phyloP scores from a whole-genome alignment of 2,797 vertebrate genomes.

The Simalia tracyae region DNA sequence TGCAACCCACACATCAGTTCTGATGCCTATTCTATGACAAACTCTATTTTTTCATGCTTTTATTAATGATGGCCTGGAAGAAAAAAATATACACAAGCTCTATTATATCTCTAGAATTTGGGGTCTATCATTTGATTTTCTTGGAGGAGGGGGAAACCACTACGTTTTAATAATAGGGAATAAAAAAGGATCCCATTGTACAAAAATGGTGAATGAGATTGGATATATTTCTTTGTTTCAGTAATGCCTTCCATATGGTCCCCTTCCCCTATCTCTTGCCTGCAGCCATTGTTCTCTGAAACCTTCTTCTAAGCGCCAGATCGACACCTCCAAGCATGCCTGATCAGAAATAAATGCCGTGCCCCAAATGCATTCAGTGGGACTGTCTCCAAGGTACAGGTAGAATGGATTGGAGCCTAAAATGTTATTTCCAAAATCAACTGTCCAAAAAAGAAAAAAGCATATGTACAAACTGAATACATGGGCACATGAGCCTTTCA shows the following conservation, averaged over 20 bases:
- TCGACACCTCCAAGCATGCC: not conserved
- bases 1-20: not conserved
- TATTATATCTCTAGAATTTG: slow-evolving; percentile 55
- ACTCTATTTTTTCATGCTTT: slow-evolving; percentile 48
- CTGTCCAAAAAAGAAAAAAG: not conserved
- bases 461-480: not conserved
- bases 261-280: not conserved
- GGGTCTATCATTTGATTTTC: slow-evolving; percentile 60
- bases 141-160: slow-evolving; percentile 63
- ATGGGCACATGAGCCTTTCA: not conserved
- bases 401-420: not conserved
- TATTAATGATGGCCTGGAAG: slow-evolving; percentile 54
- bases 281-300: slow-evolving; percentile 25
- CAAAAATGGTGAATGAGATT: slow-evolving; percentile 83
- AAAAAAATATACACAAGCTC: slow-evolving; percentile 48
- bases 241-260: slow-evolving; percentile 84
- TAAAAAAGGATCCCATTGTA: slow-evolving; percentile 86
- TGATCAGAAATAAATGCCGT: not conserved
- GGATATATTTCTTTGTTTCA: slow-evolving; percentile 77
- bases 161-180: slow-evolving; percentile 82
- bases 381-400: not conserved
- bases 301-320: slow-evolving; percentile 38
- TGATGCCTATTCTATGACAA: slow-evolving; percentile 49
- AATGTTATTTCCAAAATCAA: not conserved
- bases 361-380: not conserved